Conservation (phyloP, 2,797 vertebrate species). For the Novumbra hubbsi region DNA sequence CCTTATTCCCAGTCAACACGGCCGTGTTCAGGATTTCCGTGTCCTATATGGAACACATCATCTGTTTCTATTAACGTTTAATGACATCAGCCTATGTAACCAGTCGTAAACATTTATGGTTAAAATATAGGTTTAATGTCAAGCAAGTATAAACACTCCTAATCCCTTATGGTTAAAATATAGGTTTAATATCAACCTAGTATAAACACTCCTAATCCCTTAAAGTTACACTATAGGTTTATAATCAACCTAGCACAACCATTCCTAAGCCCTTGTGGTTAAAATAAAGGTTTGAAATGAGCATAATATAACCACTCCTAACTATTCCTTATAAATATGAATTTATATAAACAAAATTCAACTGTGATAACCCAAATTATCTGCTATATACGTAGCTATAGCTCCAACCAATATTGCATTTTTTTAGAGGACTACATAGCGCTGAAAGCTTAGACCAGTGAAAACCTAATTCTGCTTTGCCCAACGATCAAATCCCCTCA, state of each 20-base stretch:
- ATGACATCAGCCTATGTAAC: neutral
- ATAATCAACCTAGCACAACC: too few relatives aligned
- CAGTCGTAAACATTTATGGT: too few relatives aligned
- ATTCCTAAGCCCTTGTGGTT: too few relatives aligned
- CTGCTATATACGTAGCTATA: too few relatives aligned
- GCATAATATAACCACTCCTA: neutral
- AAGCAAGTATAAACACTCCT: neutral
- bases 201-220: too few relatives aligned
- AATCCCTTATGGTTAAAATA: neutral
- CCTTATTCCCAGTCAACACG: conserved; percentile 87
- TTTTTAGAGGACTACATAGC: conserved; percentile 32
- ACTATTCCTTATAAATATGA: neutral
- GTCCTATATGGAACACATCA: conserved; percentile 71
- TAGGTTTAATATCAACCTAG: too few relatives aligned
- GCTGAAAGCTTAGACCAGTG: conserved; percentile 51
- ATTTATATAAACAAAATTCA: neutral
- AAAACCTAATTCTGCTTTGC: conserved; percentile 55
- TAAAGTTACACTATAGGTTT: too few relatives aligned
- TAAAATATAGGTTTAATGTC: neutral
- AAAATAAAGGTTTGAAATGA: neutral
- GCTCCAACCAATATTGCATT: conserved; percentile 13
- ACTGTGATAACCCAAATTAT: neutral
- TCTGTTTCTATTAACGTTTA: neutral
- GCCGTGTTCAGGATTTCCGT: conserved; percentile 92
- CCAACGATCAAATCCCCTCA: conserved; percentile 61